Base-by-base conservation (phyloP, 2,113 vertebrate species). In the Cheirogaleus medius region DNA sequence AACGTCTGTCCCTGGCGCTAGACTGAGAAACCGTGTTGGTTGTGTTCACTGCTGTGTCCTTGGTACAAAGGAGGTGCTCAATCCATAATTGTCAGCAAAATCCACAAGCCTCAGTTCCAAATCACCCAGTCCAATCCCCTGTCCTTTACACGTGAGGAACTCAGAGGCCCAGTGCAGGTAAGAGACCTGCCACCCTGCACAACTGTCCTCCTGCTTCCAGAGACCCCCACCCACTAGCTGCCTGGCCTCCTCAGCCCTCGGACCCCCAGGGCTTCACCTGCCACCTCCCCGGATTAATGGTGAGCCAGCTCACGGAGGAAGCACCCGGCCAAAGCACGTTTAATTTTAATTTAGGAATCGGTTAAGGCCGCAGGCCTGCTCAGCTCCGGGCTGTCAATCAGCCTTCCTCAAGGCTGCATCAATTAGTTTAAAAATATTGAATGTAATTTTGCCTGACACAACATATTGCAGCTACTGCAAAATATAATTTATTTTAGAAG, bases 371-470 rank as follows among this genome's bases (percentile, higher is more conserved):
- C 98, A 97, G 98, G 97, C 97, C 98, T 87, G 98, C 97, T 98
- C 98, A 9, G 97, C 98, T 97, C 64, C 8, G 96, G 98, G 98
- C 98, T 99, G 99, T 99, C 99, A 99, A 98, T 99, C 99, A 99
- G 97, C 98, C 98, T 98, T 99, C 98, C 99, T 99, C 98, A 98
- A 99, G 99, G 98, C 99, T 99, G 99, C 98, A 99, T 99, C 99
- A 99, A 99, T 99, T 99, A 99, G 99, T 98, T 99, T 99, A 99
- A 99, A 99, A 99, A 99, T 99, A 99, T 99, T 99, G 99, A 99
- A 99, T 99, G 98, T 99, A 99, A 99, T 99, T 99, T 99, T 98
- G 98, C 99, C 98, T 99, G 99, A 99, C 99, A 99, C 99, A 99
- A 99, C 99, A 99, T 99, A 99, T 99, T 99, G 99, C 99, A 99